A percentile compares a stretch with the other conserved stretches of the same genome.
These are phyloP conservation scores for Drosophila vallismaia DNA, from an alignment of 2,888 invertebrate species.

Conservation along the genomic window DNA sequence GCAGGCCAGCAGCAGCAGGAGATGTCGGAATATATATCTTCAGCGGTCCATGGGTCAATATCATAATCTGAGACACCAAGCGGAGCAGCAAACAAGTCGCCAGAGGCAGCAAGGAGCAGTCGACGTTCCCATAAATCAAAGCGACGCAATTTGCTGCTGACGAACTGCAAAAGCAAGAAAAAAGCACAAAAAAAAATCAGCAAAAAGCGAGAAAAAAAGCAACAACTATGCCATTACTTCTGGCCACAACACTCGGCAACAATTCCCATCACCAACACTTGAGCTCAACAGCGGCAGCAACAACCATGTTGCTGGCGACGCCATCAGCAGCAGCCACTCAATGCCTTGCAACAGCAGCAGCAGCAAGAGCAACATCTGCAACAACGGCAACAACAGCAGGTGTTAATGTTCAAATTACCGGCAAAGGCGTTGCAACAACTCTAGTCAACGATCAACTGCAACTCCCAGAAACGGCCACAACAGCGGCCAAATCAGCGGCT, in stretches of 20 bases:
- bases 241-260: constrained; percentile 52
- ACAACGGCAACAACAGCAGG: constrained; percentile 59
- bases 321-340: constrained; percentile 49
- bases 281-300: constrained; percentile 58
- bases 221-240: constrained; percentile 54
- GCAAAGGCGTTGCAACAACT: constrained; percentile 75
- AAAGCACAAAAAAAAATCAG: constrained; percentile 17
- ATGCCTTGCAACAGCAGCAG: constrained; percentile 41
- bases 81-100: constrained; percentile 68
- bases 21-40: constrained; percentile 61
- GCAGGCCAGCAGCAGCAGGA: constrained; percentile 32
- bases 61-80: constrained; percentile 74
- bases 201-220: constrained; percentile 40
- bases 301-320: constrained; percentile 64
- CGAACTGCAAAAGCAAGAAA: constrained; percentile 68
- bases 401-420: constrained; percentile 83
- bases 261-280: constrained; percentile 73
- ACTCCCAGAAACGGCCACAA: constrained; percentile 38
- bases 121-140: constrained; percentile 81
- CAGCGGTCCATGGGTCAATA: constrained; percentile 79
- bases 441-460: constrained; percentile 72
- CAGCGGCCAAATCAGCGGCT: constrained; percentile 49
- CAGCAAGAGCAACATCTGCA: constrained; percentile 45
- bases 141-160: constrained; percentile 80
- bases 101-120: constrained; percentile 59